A percentile compares a stretch with the other conserved stretches of the same genome.
These are phyloP conservation scores for Amblyjoppa proteus DNA, from an alignment of 2,888 invertebrate genomes.

Conservation along the genomic window DNA sequence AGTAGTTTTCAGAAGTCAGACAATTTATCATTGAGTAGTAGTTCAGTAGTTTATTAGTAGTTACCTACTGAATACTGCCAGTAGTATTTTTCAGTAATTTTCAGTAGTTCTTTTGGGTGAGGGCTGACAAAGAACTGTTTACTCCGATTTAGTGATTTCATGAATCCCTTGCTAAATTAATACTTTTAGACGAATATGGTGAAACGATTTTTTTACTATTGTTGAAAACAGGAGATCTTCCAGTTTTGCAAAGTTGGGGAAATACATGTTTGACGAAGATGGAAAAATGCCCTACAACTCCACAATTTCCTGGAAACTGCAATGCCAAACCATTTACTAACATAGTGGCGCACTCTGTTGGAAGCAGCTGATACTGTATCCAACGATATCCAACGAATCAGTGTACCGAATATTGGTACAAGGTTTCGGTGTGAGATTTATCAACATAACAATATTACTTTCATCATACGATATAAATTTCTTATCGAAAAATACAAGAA, in stretches of 20 bases:
- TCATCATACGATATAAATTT: not conserved
- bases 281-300: not conserved
- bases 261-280: too few species aligned
- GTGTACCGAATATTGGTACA: conserved; percentile 11
- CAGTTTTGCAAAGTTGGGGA: not conserved
- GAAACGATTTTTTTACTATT: not conserved
- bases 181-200: not conserved
- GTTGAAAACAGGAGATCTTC: not conserved
- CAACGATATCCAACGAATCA: not conserved
- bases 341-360: conserved; percentile 33
- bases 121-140: not conserved
- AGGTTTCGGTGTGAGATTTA: not conserved
- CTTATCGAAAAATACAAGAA: not conserved
- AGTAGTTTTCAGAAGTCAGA: too few species aligned
- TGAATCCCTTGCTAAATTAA: not conserved
- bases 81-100: too few species aligned
- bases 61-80: too few species aligned
- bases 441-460: not conserved
- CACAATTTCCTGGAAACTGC: not conserved
- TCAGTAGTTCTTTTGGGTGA: not conserved
- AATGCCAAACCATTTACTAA: not conserved
- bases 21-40: too few species aligned
- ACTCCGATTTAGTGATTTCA: not conserved
- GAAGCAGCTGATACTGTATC: not conserved
- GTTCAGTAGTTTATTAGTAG: too few species aligned